Percentiles rank a stretch among this genome's conserved stretches.
phyloP scores from a whole-genome alignment of 2,888 invertebrate species.

The Rhopalosiphum nymphaeae region DNA sequence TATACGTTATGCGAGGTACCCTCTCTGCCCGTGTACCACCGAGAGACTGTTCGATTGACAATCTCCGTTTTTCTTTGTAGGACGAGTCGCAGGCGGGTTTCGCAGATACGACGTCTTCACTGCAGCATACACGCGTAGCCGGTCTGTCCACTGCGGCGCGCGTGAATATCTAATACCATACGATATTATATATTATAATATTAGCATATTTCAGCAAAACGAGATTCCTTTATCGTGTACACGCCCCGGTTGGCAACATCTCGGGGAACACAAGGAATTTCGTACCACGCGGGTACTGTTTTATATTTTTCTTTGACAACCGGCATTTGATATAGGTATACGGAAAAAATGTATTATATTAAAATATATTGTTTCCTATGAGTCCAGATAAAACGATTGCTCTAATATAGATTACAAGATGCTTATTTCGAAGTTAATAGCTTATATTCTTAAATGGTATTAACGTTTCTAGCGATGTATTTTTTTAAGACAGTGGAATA shows the following conservation, averaged over 20 bases:
- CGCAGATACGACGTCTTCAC: neutral
- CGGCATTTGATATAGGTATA: neutral
- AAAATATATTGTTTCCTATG: neutral
- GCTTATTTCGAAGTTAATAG: neutral
- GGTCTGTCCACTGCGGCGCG: neutral
- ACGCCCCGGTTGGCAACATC: neutral
- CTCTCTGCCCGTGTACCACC: neutral
- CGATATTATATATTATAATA: neutral
- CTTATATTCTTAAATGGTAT: neutral
- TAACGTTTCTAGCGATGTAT: neutral
- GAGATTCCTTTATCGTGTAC: neutral
- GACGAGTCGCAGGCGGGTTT: neutral
- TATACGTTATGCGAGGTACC: neutral
- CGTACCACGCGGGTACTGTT: neutral
- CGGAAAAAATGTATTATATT: neutral
- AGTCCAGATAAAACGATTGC: neutral
- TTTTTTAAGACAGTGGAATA: neutral
- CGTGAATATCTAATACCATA: too few species aligned
- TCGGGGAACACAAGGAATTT: neutral
- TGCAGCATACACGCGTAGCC: neutral
- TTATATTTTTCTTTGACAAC: neutral
- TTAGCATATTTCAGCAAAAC: neutral
- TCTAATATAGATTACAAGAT: neutral
- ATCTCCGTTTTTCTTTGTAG: neutral
- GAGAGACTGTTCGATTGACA: neutral